phyloP scores from a whole-genome alignment of 2,113 vertebrate genomes.

The Sisor rabdophorus region DNA sequence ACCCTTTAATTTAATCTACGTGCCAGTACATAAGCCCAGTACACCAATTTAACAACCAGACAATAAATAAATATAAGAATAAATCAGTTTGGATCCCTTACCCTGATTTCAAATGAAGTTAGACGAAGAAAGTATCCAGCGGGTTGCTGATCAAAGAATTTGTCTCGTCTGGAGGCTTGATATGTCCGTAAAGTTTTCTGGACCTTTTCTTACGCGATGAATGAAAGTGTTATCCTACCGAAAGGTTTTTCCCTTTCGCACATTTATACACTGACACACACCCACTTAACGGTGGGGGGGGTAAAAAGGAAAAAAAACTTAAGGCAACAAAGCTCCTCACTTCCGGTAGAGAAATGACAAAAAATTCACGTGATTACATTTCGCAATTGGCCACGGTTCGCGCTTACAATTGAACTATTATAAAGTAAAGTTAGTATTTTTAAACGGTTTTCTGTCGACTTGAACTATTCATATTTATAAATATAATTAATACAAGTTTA shows the following conservation, averaged over 20 bases:
- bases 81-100: too few relatives aligned
- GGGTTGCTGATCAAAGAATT: background rate
- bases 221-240: constrained; percentile 16
- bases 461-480: background rate
- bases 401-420: too few relatives aligned
- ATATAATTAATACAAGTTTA: too few relatives aligned
- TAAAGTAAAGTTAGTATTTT: too few relatives aligned
- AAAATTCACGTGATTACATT: background rate
- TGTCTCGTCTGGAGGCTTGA: too few relatives aligned
- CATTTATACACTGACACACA: constrained; percentile 11
- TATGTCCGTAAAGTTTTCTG: background rate
- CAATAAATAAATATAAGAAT: too few relatives aligned
- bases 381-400: background rate
- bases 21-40: too few relatives aligned
- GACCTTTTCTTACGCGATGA: constrained; percentile 18
- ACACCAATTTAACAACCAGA: too few relatives aligned
- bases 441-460: background rate
- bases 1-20: too few relatives aligned
- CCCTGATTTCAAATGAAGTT: too few relatives aligned
- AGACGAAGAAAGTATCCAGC: too few relatives aligned
- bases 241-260: background rate
- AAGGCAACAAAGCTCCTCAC: constrained; percentile 26
- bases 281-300: constrained; percentile 11
- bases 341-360: background rate
- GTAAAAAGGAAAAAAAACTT: constrained; percentile 29